Evolutionary conservation across 2,113 vertebrate genomes (phyloP).

Genomic region (Ia io): DNA sequence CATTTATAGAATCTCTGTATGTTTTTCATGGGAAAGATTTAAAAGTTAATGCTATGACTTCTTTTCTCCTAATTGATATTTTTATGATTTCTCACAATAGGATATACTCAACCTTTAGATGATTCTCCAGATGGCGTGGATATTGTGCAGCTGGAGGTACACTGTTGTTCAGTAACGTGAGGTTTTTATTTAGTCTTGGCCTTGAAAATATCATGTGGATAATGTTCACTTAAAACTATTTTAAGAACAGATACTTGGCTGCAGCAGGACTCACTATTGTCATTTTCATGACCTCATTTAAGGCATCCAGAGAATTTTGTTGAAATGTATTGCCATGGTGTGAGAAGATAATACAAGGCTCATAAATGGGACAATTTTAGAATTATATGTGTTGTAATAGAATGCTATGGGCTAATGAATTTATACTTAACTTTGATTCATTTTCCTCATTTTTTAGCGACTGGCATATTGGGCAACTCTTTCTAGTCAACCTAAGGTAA

Average conservation of each 20-base stretch:
- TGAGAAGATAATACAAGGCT: not conserved
- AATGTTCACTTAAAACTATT: slow-evolving; percentile 33
- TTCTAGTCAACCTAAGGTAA: slow-evolving; percentile 81
- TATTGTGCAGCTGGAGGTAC: slow-evolving; percentile 63
- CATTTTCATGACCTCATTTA: not conserved
- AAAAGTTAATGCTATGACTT: not conserved
- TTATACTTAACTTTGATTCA: not conserved
- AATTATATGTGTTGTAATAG: not conserved
- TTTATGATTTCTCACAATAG: slow-evolving; percentile 57
- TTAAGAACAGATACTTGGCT: slow-evolving; percentile 41
- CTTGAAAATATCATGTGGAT: slow-evolving; percentile 19
- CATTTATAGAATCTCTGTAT: not conserved
- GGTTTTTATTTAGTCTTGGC: slow-evolving; percentile 13
- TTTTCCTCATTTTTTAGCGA: slow-evolving; percentile 59
- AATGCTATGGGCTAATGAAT: slow-evolving; percentile 16
- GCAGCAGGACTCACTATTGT: not conserved
- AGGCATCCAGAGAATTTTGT: not conserved
- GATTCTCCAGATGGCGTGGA: slow-evolving; percentile 47
- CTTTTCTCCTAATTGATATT: not conserved
- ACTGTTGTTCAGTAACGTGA: not conserved
- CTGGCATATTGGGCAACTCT: slow-evolving; percentile 80
- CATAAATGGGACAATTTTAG: slow-evolving; percentile 33
- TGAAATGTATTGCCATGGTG: not conserved
- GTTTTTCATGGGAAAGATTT: not conserved
- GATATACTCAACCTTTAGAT: slow-evolving; percentile 39